These are phyloP conservation scores for Atta texana DNA, from an alignment of 1,140 invertebrate genomes.

Conservation along the genomic window DNA sequence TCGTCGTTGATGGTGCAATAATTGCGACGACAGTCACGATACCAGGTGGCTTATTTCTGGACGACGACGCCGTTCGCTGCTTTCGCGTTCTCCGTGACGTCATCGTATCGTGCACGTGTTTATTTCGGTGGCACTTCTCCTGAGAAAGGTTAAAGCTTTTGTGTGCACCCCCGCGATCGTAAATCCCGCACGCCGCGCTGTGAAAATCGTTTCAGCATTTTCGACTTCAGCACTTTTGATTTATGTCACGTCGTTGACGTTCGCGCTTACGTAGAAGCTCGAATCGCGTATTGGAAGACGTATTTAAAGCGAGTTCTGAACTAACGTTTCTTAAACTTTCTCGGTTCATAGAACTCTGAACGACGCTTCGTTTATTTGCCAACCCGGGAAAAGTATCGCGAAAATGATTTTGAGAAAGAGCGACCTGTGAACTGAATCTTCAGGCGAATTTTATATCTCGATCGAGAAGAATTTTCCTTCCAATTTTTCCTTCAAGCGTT, in stretches of 20 bases:
- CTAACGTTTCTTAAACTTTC: background rate
- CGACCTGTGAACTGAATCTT: background rate
- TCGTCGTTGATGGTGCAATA: conserved; percentile 64
- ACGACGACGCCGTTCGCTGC: conserved; percentile 48
- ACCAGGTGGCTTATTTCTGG: conserved; percentile 76
- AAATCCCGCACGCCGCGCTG: conserved; percentile 48
- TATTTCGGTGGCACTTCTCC: conserved; percentile 78
- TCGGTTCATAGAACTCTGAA: background rate
- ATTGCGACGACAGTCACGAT: conserved; percentile 70
- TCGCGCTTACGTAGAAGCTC: conserved; percentile 4
- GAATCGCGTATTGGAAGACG: background rate
- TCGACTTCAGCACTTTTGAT: background rate
- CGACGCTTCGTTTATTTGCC: background rate
- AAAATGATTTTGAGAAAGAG: background rate
- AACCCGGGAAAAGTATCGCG: background rate
- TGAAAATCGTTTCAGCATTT: conserved; percentile 10
- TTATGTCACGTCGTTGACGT: conserved; percentile 18
- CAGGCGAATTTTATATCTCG: background rate
- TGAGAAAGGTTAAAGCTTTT: conserved; percentile 73
- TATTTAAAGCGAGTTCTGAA: background rate
- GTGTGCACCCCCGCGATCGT: conserved; percentile 50
- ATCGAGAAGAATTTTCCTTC: background rate
- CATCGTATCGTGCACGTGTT: conserved; percentile 79
- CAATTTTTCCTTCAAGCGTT: background rate
- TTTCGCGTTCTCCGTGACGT: conserved; percentile 68